phyloP scores from a whole-genome alignment of 2,797 vertebrate species.

The Podargus strigoides region DNA sequence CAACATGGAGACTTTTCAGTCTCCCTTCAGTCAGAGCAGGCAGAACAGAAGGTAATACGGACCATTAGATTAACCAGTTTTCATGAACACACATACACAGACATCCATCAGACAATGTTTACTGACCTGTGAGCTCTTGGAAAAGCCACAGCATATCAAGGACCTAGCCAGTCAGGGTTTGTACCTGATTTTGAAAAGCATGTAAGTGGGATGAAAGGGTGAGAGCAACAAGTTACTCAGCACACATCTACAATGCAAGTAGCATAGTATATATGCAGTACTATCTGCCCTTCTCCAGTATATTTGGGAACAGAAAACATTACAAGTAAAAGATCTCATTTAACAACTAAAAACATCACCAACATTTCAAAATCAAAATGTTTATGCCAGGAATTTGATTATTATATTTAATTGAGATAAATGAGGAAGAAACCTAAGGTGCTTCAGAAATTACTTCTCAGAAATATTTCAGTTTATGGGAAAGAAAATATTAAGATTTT shows the following conservation, averaged over 20 bases:
- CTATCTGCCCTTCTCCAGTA: not conserved
- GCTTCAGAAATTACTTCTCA: not conserved
- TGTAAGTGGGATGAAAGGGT: not conserved
- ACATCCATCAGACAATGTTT: constrained; percentile 34
- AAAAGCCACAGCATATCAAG: constrained; percentile 1
- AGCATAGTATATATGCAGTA: not conserved
- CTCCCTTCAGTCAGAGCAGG: not conserved
- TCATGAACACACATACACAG: not conserved
- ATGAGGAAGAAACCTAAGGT: not conserved
- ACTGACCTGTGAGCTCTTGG: constrained; percentile 27
- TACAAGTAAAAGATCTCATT: not conserved
- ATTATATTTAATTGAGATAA: not conserved
- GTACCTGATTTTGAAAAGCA: not conserved
- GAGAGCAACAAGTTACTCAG: not conserved
- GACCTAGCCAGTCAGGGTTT: not conserved
- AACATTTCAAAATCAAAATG: not conserved
- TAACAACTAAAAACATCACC: not conserved
- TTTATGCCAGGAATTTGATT: not conserved
- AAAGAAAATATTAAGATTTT: not conserved
- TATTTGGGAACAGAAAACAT: not conserved
- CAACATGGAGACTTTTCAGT: not conserved
- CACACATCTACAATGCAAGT: fast-evolving
- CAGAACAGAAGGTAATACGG: not conserved
- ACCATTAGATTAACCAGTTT: constrained; percentile 11
- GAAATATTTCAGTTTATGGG: not conserved